Conservation (phyloP, 1,140 invertebrate species). For the Condylostylus longicornis region DNA sequence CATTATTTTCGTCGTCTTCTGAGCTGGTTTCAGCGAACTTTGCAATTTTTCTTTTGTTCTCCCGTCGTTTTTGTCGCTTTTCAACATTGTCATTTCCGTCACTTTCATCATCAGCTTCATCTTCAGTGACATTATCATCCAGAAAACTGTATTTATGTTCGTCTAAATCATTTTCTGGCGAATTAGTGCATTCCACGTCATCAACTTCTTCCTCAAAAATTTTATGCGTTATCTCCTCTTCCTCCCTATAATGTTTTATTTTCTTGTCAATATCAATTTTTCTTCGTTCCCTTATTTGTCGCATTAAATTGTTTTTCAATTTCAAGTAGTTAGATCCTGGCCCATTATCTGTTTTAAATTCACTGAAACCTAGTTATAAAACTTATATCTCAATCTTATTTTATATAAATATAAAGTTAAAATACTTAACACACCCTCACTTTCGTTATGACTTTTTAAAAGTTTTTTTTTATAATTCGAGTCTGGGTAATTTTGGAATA, state of each 20-base stretch:
- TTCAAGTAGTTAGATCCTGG: conserved; percentile 41
- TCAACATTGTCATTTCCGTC: conserved; percentile 10
- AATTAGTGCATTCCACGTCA: conserved; percentile 5
- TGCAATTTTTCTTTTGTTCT: conserved; percentile 3
- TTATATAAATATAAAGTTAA: too few relatives aligned
- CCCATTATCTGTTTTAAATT: conserved; percentile 31
- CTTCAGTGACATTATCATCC: neutral
- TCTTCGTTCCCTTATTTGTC: conserved; percentile 39
- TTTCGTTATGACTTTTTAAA: conserved; percentile 20
- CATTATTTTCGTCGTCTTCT: conserved; percentile 8
- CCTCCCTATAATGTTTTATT: conserved; percentile 19
- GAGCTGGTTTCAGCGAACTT: conserved; percentile 19
- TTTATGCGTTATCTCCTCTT: conserved; percentile 20
- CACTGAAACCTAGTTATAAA: conserved; percentile 15
- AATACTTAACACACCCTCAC: too few relatives aligned
- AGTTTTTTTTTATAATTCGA: conserved; percentile 14
- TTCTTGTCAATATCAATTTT: conserved; percentile 40
- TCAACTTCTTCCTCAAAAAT: conserved; percentile 19
- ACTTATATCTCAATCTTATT: too few relatives aligned
- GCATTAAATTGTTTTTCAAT: conserved; percentile 40
- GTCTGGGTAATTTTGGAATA: conserved; percentile 35
- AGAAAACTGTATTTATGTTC: conserved; percentile 1
- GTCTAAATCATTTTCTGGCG: conserved; percentile 13
- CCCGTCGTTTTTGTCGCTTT: conserved; percentile 12
- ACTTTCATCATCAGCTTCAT: conserved; percentile 2